Evolutionary conservation across 2,888 invertebrate species (phyloP).

Genomic region (Dusona sp.): DNA sequence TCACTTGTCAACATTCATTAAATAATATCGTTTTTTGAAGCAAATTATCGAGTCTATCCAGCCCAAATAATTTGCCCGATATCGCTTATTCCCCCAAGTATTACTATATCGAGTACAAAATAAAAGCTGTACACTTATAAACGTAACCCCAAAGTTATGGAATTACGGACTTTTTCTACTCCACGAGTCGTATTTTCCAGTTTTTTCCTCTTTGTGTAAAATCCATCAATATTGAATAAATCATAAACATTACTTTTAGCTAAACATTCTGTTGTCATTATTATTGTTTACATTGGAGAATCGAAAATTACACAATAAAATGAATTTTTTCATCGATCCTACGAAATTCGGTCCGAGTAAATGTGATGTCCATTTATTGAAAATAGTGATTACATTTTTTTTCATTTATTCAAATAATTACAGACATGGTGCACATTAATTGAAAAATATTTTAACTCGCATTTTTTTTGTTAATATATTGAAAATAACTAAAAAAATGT

Average conservation of each 20-base stretch:
- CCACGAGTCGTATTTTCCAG: background rate
- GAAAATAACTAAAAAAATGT: background rate
- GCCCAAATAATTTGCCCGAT: background rate
- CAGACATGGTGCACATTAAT: background rate
- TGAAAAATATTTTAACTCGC: background rate
- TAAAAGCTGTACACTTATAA: background rate
- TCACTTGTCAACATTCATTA: background rate
- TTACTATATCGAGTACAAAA: background rate
- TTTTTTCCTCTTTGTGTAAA: background rate
- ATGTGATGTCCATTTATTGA: background rate
- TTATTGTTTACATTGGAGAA: background rate
- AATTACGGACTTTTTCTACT: background rate
- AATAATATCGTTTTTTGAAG: background rate
- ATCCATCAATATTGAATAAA: too few relatives aligned
- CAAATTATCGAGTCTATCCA: background rate
- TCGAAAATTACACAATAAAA: constrained; percentile 9
- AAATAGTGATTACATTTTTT: background rate
- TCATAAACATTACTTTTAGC: background rate
- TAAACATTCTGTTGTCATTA: background rate
- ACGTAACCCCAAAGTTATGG: background rate
- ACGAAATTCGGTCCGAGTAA: background rate
- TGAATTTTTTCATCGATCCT: constrained; percentile 12
- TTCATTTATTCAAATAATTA: background rate
- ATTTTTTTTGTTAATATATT: background rate
- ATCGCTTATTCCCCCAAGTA: background rate